These are phyloP conservation scores for Coecobrya sp. DNA, from an alignment of 2,888 invertebrate genomes.

Conservation along the genomic window DNA sequence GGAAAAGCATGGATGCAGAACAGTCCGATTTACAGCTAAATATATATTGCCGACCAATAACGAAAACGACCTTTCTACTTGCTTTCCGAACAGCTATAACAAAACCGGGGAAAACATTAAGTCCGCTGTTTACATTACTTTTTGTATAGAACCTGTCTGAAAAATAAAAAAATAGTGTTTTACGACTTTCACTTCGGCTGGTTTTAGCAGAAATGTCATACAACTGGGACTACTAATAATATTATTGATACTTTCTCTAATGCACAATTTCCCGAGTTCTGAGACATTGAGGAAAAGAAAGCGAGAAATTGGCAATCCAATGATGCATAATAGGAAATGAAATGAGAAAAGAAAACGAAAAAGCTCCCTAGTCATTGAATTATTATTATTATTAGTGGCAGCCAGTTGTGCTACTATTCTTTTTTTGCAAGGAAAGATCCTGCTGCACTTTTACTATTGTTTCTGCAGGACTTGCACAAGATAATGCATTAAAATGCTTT, in stretches of 20 bases:
- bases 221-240: constrained; percentile 17
- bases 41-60: constrained; percentile 4
- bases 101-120: constrained; percentile 12
- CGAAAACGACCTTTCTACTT: constrained; percentile 14
- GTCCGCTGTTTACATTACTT: background rate
- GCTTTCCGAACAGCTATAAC: constrained; percentile 2
- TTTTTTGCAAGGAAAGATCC: too few relatives aligned
- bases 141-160: background rate
- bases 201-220: background rate
- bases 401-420: background rate
- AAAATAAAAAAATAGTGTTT: background rate
- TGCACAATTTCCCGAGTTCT: background rate
- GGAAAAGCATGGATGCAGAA: background rate
- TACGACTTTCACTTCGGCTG: background rate
- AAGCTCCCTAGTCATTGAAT: background rate
- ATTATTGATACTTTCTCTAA: background rate
- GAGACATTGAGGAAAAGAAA: background rate
- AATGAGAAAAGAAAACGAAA: background rate
- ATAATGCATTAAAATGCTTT: too few relatives aligned
- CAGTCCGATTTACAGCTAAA: background rate
- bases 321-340: background rate
- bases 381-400: background rate
- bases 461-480: too few relatives aligned
- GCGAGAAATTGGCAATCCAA: background rate
- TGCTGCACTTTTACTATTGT: too few relatives aligned